Base-by-base conservation (phyloP, 2,797 vertebrate species). In the Busarellus nigricollis region DNA sequence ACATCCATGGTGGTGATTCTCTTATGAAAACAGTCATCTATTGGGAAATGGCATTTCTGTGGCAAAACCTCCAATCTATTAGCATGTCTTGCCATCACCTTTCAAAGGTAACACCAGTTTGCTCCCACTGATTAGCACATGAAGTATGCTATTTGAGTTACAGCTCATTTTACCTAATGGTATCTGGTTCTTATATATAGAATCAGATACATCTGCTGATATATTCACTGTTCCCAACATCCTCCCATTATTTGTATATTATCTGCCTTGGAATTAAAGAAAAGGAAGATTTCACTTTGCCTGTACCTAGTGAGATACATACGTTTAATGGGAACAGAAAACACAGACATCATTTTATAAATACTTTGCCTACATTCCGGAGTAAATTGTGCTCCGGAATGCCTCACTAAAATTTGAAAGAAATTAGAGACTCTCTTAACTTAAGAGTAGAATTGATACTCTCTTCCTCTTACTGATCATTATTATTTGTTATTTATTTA, bases 41-140 rank as follows among this genome's bases (percentile, higher is more conserved):
- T 24, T 62, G 88, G 85, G 86, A 83, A 95, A 92, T 47, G 55
- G 42, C 66, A 89, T 73, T 96, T 94, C 86, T 72, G 58, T 82
- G 59, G 52, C 73, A 77, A 92, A 95, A 47, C 28, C 44, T 71
- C 58, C 62, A 62, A 49, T 42, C 29, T 80, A 65, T 55, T 73
- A 93, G 25, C 44, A 55, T 17, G 52, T 74, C 63, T 89, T 77
- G 37, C 58, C 74, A 79, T 42, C 67, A 61, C 19, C 62, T 92
- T 89, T 80, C 82, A 80, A 89, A 94, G 67, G 25, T 71, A 94
- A 47, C 35, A 73, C 47, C 50, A 80, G 57, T 82, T 94, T 9
- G 2, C 31, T 78, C 33, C 42, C 57, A 67, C 44, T 87, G 78
- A 87, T 63, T 49, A 92, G 40, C 42, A 76, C 37, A 62, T 33